Evolutionary conservation across 2,113 vertebrate genomes (phyloP).

Genomic region (Solenodon paradoxus): DNA sequence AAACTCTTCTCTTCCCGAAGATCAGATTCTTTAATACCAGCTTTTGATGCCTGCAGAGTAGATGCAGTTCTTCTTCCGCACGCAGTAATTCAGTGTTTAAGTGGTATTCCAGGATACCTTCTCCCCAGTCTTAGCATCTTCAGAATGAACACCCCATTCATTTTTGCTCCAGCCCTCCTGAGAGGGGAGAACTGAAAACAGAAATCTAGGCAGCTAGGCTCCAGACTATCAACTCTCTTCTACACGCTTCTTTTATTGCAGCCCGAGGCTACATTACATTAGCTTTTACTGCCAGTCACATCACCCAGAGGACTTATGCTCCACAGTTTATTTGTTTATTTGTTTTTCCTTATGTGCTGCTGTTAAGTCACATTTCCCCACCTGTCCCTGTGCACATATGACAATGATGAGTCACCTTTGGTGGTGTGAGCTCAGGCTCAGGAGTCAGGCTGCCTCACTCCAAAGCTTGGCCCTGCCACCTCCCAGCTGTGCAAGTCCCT

Average conservation of each 20-base stretch:
- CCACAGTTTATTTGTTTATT: slow-evolving; percentile 59
- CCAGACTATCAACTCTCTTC: slow-evolving; percentile 28
- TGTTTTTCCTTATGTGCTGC: slow-evolving; percentile 56
- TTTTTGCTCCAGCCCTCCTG: background rate
- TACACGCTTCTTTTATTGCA: slow-evolving; percentile 39
- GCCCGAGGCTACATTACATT: slow-evolving; percentile 61
- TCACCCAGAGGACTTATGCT: slow-evolving; percentile 63
- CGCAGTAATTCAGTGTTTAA: background rate
- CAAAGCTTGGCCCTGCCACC: background rate
- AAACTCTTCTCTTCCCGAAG: background rate
- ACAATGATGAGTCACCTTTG: background rate
- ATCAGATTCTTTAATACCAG: background rate
- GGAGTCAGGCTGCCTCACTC: background rate
- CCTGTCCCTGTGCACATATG: slow-evolving; percentile 14
- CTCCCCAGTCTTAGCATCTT: background rate
- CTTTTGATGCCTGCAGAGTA: background rate
- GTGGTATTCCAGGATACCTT: background rate
- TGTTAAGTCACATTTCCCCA: slow-evolving; percentile 28
- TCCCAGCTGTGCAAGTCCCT: rapidly evolving
- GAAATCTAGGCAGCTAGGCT: background rate
- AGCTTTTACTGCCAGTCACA: slow-evolving; percentile 65
- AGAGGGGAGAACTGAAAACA: background rate
- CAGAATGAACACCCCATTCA: background rate
- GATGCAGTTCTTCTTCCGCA: too few species aligned
- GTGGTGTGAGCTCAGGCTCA: background rate